These are phyloP conservation scores for Anastrepha ludens DNA, from an alignment of 1,140 invertebrate genomes.

Conservation along the genomic window DNA sequence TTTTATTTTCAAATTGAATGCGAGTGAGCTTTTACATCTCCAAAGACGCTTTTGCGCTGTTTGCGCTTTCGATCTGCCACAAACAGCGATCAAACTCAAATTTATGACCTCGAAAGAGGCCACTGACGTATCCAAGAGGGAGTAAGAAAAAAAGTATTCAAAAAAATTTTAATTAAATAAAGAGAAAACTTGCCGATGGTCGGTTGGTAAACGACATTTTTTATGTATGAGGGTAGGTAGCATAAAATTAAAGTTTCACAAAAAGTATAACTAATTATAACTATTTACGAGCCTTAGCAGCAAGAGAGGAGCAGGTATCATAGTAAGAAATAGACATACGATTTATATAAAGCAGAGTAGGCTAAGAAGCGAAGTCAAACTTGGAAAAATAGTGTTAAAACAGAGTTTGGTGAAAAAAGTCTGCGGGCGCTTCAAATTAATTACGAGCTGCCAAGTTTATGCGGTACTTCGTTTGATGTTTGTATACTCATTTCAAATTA, in stretches of 20 bases:
- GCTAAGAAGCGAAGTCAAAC: not conserved
- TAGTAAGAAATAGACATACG: not conserved
- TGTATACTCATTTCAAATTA: too few species aligned
- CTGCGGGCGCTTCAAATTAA: not conserved
- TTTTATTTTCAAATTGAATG: not conserved
- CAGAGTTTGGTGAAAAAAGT: not conserved
- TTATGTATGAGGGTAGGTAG: not conserved
- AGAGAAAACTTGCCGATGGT: not conserved
- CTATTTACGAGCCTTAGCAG: not conserved
- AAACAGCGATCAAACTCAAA: not conserved
- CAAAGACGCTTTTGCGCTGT: not conserved
- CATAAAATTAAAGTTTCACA: not conserved
- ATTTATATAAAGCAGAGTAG: not conserved
- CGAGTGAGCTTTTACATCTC: not conserved
- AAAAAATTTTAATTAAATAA: not conserved
- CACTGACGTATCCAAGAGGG: not conserved
- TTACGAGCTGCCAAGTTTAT: not conserved
- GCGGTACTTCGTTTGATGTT: too few species aligned
- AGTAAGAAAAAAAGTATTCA: not conserved
- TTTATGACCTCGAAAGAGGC: constrained; percentile 37
- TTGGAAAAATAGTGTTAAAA: not conserved
- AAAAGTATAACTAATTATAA: not conserved
- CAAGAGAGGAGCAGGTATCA: not conserved
- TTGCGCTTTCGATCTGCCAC: not conserved
- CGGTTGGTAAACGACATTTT: not conserved